phyloP scores from a whole-genome alignment of 1,140 invertebrate genomes.

The Chrysomallon squamiferum region DNA sequence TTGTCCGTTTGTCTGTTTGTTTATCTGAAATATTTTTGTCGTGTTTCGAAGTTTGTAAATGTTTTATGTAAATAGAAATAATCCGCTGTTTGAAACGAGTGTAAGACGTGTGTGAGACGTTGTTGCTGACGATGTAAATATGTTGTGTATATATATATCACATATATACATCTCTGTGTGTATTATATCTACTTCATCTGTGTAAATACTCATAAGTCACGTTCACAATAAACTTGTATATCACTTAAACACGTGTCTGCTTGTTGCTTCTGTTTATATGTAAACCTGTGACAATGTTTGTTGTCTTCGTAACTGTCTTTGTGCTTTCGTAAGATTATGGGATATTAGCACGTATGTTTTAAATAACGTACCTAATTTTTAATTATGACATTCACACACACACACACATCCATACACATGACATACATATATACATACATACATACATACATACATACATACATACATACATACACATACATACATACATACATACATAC shows the following conservation, averaged over 20 bases:
- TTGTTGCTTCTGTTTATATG: not conserved
- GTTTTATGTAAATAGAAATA: too few species aligned
- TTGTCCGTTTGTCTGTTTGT: too few species aligned
- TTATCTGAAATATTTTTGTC: too few species aligned
- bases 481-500: slow-evolving; percentile 3
- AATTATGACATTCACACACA: not conserved
- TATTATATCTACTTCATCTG: too few species aligned
- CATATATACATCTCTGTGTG: too few species aligned
- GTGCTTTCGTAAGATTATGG: not conserved
- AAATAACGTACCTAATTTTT: not conserved
- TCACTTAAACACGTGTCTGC: not conserved
- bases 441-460: not conserved
- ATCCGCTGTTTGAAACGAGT: too few species aligned
- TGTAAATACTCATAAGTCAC: too few species aligned
- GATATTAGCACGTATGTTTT: not conserved
- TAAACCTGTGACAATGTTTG: not conserved
- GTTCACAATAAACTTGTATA: too few species aligned
- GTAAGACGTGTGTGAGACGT: too few species aligned
- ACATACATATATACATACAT: not conserved
- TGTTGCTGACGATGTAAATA: too few species aligned
- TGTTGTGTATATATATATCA: too few species aligned
- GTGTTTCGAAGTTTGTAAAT: too few species aligned
- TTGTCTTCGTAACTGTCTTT: not conserved
- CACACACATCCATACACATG: not conserved
- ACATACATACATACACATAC: not conserved